phyloP scores from a whole-genome alignment of 2,113 vertebrate species.

The Leptobrachium ailaonicum region DNA sequence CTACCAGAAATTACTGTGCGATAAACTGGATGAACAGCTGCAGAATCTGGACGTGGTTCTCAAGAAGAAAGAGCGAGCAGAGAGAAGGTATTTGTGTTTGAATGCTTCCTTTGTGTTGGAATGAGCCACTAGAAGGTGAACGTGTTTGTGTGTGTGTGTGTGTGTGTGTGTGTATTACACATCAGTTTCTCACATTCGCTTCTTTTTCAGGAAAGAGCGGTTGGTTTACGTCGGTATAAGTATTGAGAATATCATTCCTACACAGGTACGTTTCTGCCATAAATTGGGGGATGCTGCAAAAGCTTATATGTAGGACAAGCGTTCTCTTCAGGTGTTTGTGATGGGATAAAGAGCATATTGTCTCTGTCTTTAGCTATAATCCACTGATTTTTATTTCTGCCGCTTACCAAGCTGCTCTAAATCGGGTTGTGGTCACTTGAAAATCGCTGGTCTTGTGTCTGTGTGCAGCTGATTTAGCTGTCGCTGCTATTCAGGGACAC shows the following conservation, averaged over 20 bases:
- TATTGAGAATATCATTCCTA: conserved; percentile 97
- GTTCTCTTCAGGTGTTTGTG: neutral
- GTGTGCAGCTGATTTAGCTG: too few relatives aligned
- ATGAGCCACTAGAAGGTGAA: too few relatives aligned
- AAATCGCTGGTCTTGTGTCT: too few relatives aligned
- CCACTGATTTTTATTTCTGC: too few relatives aligned
- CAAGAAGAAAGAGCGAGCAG: conserved; percentile 93
- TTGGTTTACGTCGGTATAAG: conserved; percentile 97
- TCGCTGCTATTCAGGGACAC: too few relatives aligned
- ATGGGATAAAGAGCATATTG: neutral
- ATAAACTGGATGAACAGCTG: conserved; percentile 92
- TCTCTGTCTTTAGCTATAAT: too few relatives aligned
- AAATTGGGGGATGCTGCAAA: neutral
- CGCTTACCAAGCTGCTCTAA: too few relatives aligned
- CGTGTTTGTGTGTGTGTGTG: too few relatives aligned
- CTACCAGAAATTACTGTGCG: conserved; percentile 90
- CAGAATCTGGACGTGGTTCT: conserved; percentile 91
- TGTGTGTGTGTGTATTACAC: neutral
- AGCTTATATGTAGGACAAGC: neutral
- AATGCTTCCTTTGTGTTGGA: neutral
- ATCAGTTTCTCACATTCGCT: conserved; percentile 20
- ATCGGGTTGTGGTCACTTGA: too few relatives aligned
- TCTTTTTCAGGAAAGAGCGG: conserved; percentile 84
- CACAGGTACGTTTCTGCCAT: conserved; percentile 74
- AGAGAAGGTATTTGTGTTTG: conserved; percentile 76